These are phyloP conservation scores for Choreutis nemorana DNA, from an alignment of 2,888 invertebrate species.

Conservation along the genomic window DNA sequence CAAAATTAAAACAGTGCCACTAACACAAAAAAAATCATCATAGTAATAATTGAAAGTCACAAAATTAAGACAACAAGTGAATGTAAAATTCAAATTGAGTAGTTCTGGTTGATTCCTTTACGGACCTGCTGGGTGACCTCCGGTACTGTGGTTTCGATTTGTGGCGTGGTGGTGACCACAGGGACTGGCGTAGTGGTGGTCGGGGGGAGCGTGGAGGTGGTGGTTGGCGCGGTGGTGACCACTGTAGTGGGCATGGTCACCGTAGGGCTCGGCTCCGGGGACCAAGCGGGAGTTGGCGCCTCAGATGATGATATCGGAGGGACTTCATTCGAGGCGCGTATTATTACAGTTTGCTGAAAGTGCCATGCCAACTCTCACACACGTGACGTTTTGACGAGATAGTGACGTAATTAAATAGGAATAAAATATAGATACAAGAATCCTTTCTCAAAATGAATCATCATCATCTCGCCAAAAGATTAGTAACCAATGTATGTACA, in stretches of 20 bases:
- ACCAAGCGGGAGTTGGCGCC: constrained; percentile 26
- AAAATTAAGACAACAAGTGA: too few species aligned
- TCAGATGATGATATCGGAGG: constrained; percentile 36
- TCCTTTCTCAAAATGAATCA: too few species aligned
- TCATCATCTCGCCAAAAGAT: constrained; percentile 35
- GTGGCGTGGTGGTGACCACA: constrained; percentile 27
- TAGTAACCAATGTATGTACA: constrained; percentile 27
- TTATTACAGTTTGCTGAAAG: constrained; percentile 64
- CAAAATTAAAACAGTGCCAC: too few species aligned
- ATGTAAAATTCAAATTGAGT: too few species aligned
- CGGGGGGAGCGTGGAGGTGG: constrained; percentile 9
- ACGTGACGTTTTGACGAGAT: constrained; percentile 26
- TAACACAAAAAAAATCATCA: too few species aligned
- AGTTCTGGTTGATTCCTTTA: constrained; percentile 11
- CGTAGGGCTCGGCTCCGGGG: constrained; percentile 26
- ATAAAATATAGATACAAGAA: too few species aligned
- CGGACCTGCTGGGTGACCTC: constrained; percentile 50
- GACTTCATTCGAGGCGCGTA: constrained; percentile 53
- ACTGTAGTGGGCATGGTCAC: constrained; percentile 19
- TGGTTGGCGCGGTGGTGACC: constrained; percentile 13
- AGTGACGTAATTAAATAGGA: too few species aligned
- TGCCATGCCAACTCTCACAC: constrained; percentile 64
- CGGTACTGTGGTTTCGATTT: constrained; percentile 35
- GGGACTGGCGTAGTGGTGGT: constrained; percentile 6
- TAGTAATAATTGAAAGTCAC: too few species aligned